Percentiles rank a stretch among this genome's conserved stretches.
Evolutionary conservation across 2,797 vertebrate species (phyloP).

Genomic region (Acropternis orthonyx): DNA sequence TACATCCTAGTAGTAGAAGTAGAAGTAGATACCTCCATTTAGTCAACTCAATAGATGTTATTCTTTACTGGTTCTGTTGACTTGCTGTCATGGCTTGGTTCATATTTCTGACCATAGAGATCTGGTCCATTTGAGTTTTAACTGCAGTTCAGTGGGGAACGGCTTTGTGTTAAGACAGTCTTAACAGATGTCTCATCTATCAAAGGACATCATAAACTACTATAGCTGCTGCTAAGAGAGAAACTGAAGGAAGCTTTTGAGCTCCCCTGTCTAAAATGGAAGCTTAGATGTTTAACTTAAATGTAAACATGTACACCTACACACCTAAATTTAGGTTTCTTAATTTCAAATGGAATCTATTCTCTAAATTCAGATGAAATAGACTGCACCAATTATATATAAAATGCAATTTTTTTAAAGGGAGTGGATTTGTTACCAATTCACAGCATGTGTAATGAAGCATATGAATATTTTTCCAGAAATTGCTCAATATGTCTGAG

Average conservation of each 20-base stretch:
- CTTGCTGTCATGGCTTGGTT: neutral
- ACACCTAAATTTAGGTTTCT: neutral
- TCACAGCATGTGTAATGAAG: neutral
- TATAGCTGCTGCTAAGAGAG: neutral
- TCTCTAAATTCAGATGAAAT: neutral
- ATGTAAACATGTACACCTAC: neutral
- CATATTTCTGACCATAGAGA: neutral
- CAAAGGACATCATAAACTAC: neutral
- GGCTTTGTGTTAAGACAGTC: neutral
- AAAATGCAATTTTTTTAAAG: neutral
- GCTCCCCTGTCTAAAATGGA: neutral
- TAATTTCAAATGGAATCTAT: neutral
- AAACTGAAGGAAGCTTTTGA: neutral
- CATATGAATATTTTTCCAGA: neutral
- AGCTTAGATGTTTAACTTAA: neutral
- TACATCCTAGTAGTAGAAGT: neutral
- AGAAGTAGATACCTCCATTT: neutral
- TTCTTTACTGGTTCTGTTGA: neutral
- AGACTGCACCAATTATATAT: neutral
- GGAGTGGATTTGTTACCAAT: neutral
- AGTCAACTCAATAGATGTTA: neutral
- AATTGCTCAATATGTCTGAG: neutral
- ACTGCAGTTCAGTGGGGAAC: neutral
- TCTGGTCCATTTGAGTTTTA: neutral
- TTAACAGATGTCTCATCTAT: neutral